These are phyloP conservation scores for Plotosus lineatus DNA, from an alignment of 2,113 vertebrate genomes.

Conservation along the genomic window DNA sequence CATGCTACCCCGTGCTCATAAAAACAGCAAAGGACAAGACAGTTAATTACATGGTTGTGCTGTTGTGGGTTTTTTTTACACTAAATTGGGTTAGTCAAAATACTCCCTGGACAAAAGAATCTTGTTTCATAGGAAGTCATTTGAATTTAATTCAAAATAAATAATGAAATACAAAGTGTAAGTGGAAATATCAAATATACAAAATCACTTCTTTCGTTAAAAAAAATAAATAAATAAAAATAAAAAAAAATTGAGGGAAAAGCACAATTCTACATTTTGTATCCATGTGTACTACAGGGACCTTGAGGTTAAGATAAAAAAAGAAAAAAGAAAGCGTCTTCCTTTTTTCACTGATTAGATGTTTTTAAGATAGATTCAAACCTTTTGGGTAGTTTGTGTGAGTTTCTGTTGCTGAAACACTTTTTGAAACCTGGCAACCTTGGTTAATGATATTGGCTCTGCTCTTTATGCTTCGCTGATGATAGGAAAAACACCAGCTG, in stretches of 20 bases:
- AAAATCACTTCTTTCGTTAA: not conserved
- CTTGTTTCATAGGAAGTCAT: not conserved
- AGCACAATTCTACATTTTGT: not conserved
- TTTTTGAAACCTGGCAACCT: not conserved
- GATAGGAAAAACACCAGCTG: not conserved
- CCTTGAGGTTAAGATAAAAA: too few species aligned
- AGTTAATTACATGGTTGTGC: not conserved
- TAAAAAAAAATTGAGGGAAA: not conserved
- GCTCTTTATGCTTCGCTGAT: not conserved
- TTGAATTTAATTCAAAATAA: not conserved
- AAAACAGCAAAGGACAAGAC: not conserved
- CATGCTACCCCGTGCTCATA: not conserved
- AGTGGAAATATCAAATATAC: not conserved
- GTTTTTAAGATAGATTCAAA: too few species aligned
- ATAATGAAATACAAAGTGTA: not conserved
- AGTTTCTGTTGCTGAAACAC: too few species aligned
- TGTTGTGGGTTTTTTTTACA: not conserved
- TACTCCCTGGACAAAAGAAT: not conserved
- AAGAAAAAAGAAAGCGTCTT: too few species aligned
- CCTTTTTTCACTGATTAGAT: too few species aligned
- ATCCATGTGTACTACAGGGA: not conserved
- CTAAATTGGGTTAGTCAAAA: not conserved
- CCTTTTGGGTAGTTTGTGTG: too few species aligned
- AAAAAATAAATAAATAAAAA: not conserved
- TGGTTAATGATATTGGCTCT: not conserved